These are phyloP conservation scores for Garra rufa DNA, from an alignment of 2,113 vertebrate species.

Conservation along the genomic window DNA sequence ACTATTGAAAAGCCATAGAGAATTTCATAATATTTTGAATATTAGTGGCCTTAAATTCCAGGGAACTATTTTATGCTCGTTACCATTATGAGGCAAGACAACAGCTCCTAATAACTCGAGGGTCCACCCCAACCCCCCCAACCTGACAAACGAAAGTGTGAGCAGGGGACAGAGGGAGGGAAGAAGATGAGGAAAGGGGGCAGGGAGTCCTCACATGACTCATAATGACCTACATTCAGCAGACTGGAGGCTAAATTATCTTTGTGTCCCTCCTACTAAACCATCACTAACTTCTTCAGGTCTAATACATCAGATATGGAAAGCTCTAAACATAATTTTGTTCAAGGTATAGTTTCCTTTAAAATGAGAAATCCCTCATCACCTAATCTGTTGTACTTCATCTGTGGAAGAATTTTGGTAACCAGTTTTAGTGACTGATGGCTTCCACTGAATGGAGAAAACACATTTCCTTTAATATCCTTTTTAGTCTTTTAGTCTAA, in stretches of 20 bases:
- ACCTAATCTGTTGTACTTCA: too few relatives aligned
- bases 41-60: background rate
- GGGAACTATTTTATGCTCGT: background rate
- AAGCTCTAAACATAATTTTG: background rate
- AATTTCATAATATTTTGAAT: background rate
- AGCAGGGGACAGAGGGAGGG: constrained; percentile 33
- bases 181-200: constrained; percentile 52
- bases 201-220: constrained; percentile 50
- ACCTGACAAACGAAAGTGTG: constrained; percentile 25
- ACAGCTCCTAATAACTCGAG: background rate
- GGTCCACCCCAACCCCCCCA: constrained; percentile 11
- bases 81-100: background rate
- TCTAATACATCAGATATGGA: background rate
- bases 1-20: background rate
- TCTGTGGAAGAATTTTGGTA: too few relatives aligned
- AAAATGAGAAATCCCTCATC: too few relatives aligned
- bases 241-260: constrained; percentile 39
- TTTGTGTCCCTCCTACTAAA: constrained; percentile 20
- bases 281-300: background rate
- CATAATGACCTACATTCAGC: constrained; percentile 53
- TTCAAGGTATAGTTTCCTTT: too few relatives aligned
- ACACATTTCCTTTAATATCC: background rate
- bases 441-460: too few relatives aligned
- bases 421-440: too few relatives aligned
- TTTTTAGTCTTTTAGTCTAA: background rate